Percentiles rank a stretch among this genome's conserved stretches.
Evolutionary conservation across 2,797 vertebrate genomes (phyloP).

Genomic region (Astyanax mexicanus): DNA sequence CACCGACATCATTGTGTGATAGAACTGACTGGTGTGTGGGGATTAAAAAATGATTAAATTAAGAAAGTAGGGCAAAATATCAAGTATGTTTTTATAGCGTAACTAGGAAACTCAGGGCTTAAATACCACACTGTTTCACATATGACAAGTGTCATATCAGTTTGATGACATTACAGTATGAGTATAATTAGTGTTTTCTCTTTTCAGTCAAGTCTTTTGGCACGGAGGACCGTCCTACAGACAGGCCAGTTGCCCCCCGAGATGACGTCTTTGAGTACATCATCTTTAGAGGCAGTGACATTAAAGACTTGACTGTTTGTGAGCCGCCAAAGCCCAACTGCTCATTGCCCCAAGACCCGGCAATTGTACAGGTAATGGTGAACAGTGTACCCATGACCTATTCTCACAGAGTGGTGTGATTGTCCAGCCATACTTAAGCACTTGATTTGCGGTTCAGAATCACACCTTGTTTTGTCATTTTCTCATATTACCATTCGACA

Average conservation of each 20-base stretch:
- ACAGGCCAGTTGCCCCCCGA: conserved; percentile 94
- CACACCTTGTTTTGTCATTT: no score
- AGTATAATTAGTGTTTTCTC: background rate
- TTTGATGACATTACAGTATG: no score
- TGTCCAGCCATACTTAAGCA: background rate
- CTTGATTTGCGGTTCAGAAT: no score
- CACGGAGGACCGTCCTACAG: conserved; percentile 95
- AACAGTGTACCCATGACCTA: background rate
- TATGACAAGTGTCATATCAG: no score
- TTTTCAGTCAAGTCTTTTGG: conserved; percentile 94
- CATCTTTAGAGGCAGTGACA: conserved; percentile 97
- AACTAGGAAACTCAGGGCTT: no score
- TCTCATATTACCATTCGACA: no score
- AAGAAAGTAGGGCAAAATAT: no score
- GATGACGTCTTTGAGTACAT: conserved; percentile 99
- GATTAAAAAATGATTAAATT: no score
- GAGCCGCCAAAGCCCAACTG: conserved; percentile 95
- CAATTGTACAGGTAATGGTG: conserved; percentile 91
- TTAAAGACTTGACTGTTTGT: conserved; percentile 98
- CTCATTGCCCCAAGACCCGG: conserved; percentile 94
- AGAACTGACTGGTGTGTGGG: no score
- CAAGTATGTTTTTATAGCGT: no score
- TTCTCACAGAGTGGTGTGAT: background rate
- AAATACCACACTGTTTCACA: no score
- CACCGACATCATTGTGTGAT: no score